Percentiles rank a stretch among this genome's conserved stretches.
phyloP scores from a whole-genome alignment of 2,888 invertebrate species.

The Xestia c-nigrum region DNA sequence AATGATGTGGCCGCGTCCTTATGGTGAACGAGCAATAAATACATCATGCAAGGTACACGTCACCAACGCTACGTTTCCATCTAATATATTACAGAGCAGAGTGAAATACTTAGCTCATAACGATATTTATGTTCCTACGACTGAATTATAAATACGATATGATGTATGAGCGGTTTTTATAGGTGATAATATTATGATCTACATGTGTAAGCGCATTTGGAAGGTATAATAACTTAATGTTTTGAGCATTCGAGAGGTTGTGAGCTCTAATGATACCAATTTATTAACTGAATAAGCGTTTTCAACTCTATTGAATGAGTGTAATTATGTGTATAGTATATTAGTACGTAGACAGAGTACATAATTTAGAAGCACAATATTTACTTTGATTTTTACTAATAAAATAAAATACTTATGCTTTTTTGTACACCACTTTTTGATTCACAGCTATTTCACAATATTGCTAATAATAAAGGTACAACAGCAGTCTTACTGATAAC shows the following conservation, averaged over 20 bases:
- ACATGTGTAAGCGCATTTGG: conserved; percentile 30
- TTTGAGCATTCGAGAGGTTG: conserved; percentile 8
- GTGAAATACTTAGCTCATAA: conserved; percentile 80
- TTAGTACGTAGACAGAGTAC: background rate
- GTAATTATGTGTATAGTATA: background rate
- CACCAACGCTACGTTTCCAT: conserved; percentile 75
- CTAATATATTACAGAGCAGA: conserved; percentile 78
- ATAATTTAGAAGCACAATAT: background rate
- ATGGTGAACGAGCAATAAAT: conserved; percentile 80
- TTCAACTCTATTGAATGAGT: background rate
- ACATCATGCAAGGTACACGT: conserved; percentile 77
- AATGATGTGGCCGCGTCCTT: conserved; percentile 74
- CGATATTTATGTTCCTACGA: conserved; percentile 76
- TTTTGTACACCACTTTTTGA: no score
- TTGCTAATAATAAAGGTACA: background rate
- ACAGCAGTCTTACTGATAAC: background rate
- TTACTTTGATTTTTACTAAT: no score
- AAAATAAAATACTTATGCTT: no score
- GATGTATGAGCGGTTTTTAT: conserved; percentile 61
- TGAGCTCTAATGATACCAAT: background rate
- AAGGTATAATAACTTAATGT: conserved; percentile 27
- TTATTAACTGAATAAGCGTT: background rate
- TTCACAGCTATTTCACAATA: background rate
- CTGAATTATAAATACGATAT: conserved; percentile 69
- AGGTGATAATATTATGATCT: conserved; percentile 53